These are phyloP conservation scores for Cecropterus lyciades DNA, from an alignment of 1,140 invertebrate genomes.

Conservation along the genomic window DNA sequence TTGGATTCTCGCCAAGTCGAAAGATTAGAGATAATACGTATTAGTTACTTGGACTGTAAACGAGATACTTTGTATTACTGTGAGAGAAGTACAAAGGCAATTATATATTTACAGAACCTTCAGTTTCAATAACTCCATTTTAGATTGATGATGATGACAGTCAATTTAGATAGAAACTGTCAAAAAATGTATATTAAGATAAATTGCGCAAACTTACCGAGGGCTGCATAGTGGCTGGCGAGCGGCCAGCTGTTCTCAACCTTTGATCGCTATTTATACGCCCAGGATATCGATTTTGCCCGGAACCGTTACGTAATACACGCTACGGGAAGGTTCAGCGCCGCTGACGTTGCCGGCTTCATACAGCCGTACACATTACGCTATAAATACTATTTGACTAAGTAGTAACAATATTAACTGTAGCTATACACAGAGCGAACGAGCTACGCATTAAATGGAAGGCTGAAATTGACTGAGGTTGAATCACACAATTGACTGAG, in stretches of 20 bases:
- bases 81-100: background rate
- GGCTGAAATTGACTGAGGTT: slow-evolving; percentile 60
- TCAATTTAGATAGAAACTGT: no score
- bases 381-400: slow-evolving; percentile 26
- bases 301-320: slow-evolving; percentile 77
- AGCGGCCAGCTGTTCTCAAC: slow-evolving; percentile 76
- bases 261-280: slow-evolving; percentile 75
- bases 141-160: no score
- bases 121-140: background rate
- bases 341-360: slow-evolving; percentile 53
- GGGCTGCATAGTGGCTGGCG: slow-evolving; percentile 72
- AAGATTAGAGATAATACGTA: background rate
- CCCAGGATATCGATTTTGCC: slow-evolving; percentile 77
- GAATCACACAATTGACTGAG: slow-evolving; percentile 57
- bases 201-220: slow-evolving; percentile 57
- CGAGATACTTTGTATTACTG: background rate
- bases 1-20: slow-evolving; percentile 1
- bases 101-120: background rate
- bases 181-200: background rate
- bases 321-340: slow-evolving; percentile 60
- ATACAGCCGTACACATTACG: slow-evolving; percentile 46
- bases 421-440: background rate
- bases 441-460: slow-evolving; percentile 52
- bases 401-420: slow-evolving; percentile 4
- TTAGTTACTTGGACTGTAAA: background rate